Base-by-base conservation (phyloP, 2,888 invertebrate species). In the Linnaemya vulpina region DNA sequence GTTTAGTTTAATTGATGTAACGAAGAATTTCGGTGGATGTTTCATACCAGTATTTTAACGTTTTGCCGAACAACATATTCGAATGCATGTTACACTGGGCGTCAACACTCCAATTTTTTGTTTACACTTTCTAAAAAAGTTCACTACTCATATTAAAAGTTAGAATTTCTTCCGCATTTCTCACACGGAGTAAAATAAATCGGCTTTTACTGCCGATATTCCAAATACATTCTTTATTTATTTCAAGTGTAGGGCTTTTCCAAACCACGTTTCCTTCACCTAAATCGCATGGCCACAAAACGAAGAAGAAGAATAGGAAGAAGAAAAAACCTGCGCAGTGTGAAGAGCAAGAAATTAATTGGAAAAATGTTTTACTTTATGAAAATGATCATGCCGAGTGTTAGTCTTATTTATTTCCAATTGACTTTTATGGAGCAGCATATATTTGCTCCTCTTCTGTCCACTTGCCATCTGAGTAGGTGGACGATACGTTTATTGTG, bases 341-440 rank as follows among this genome's bases (percentile, higher is more conserved):
- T 65, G 55, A n/a, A 77, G 68, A 58, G 20, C 55, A 49, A 40
- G 43, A 78, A 84, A 75, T 78, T 85, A 82, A 85, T 82, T 85
- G 84, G 82, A 85, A 85, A 81, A 83, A 82, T 82, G 70, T 63
- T 71, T 70, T 82, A 70, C 62, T 70, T 82, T 82, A 82, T 71
- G 75, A 58, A 76, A 38, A 65, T 82, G 70, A 55, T 76, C 82
- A 82, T 65, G 78, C 78, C 60, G 78, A 83, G 71, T 78, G 83
- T 83, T 82, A 78, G 43, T 62, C 73, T 78, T 73, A 78, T 73
- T 83, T 83, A 83, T 83, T 53, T 78, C 51, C 83, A 78, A 78
- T 83, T 62, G 67, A 53, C 78, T 83, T 75, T 63, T 71, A 76
- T 62, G 60, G 65, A 49, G 40, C 63, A 76, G 55, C 58, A 58